Base-by-base conservation (phyloP, 2,113 vertebrate species). In the Cephalopterus ornatus region DNA sequence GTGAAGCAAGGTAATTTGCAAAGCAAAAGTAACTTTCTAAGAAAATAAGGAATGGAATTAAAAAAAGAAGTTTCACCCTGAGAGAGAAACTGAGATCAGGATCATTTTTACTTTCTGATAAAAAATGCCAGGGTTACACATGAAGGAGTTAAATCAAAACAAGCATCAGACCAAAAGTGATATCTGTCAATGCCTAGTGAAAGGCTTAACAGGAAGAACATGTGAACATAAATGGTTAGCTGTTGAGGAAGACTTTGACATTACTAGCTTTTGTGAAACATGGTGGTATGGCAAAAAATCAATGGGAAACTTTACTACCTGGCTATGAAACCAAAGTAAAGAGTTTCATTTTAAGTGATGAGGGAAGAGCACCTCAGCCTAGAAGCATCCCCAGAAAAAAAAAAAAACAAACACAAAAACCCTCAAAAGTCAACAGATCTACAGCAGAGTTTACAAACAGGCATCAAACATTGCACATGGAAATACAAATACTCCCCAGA, bases 241-340 rank as follows among this genome's bases (percentile, higher is more conserved):
- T 90, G 55, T 71, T 70, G 85, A 80, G 75, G 95, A 96, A 26
- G 44, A 56, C 32, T 92, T 84, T 94, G 85, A 95, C 46, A 47
- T 93, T 93, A 88, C 66, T 90, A 71, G 82, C 82, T 91, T 61
- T 93, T 88, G 75, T 96, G 85, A 96, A 94, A 77, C 80, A 77
- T n/a, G 55, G 72, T 65, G 53, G 35, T 41, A 44, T 89, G 79
- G 33, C 52, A 93, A 84, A 84, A 96, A 96, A 95, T 96, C 93
- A 92, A 88, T 93, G 61, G 41, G 33, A 67, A 88, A 81, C 68
- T 92, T 90, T 71, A 90, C 59, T 70, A 41, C n/a, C 65, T 89
- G 42, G 39, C 92, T 80, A 44, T 95, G 86, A 92, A 93, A 88
- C 39, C 30, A 52, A 77, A 95, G 55, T 67, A 66, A 90, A 70